Base-by-base conservation (phyloP, 2,113 vertebrate genomes). In the Odontophorus gujanensis region DNA sequence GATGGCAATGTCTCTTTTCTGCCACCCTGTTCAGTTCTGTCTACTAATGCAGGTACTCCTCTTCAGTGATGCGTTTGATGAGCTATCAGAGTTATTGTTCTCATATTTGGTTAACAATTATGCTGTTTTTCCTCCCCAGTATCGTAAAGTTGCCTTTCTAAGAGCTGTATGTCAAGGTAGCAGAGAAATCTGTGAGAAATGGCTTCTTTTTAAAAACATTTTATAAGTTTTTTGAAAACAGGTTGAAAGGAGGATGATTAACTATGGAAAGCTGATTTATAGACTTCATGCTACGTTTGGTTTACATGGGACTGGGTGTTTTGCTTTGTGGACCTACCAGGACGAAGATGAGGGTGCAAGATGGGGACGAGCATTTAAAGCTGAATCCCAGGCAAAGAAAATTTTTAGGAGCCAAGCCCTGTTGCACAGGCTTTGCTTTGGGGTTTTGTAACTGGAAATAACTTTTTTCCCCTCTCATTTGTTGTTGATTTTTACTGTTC, bases 71-170 rank as follows among this genome's bases (percentile, higher is more conserved):
- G 25, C 24, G 28, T 30, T 53, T 83, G 28, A 90, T 71, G 76
- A 91, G 68, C 66, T 86, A 77, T 80, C 43, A 75, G 65, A 69
- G 84, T 83, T 34, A 55, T 79, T 82, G 50, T 22, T 66, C 36
- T 84, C 79, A 58, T 58, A 73, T 96, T 89, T 96, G 76, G 77
- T 90, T 88, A 78, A 91, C 86, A 89, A 85, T 89, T 80, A 30
- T 25, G 32, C 83, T 89, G 79, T 82, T 85, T 86, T 89, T 87
- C 78, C 79, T 78, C 86, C 28, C 62, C 40, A 67, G 36, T 82
- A 95, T 89, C 89, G 81, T 38, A 74, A 74, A 82, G 79, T 66
- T 78, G 59, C 61, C 63, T 83, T 92, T 92, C 80, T 93, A 73
- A 93, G 88, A 91, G 61, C 87, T 91, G 81, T 95, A 81, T 89